phyloP scores from a whole-genome alignment of 2,888 invertebrate genomes.

The Zeuzera pyrina region DNA sequence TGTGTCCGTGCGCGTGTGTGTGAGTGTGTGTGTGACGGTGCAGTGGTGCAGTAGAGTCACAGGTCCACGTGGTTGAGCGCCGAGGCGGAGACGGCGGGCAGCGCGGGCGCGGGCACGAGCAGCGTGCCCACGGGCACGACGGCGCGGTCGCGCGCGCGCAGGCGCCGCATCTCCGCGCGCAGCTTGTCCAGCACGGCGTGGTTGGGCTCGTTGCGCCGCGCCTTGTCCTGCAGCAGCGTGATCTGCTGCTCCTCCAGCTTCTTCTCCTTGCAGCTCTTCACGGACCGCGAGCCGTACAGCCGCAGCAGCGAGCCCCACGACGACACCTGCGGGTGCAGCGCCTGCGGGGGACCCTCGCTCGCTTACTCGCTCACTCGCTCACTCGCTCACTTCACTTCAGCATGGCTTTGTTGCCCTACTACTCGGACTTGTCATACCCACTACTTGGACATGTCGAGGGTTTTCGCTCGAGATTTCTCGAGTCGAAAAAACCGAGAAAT shows the following conservation, averaged over 20 bases:
- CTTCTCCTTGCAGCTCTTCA: constrained; percentile 92
- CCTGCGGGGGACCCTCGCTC: constrained; percentile 73
- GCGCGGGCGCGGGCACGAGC: constrained; percentile 60
- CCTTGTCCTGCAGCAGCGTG: constrained; percentile 86
- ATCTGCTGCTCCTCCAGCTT: constrained; percentile 95
- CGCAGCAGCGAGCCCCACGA: constrained; percentile 96
- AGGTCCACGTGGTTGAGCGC: constrained; percentile 86
- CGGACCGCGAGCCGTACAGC: constrained; percentile 92
- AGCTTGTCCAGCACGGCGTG: constrained; percentile 91
- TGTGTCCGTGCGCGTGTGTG: too few species aligned
- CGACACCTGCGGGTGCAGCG: constrained; percentile 93
- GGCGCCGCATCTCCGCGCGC: constrained; percentile 84
- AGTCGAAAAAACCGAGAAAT: too few species aligned
- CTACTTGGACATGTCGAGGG: too few species aligned
- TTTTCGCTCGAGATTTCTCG: too few species aligned
- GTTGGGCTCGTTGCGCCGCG: constrained; percentile 92
- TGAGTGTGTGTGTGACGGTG: too few species aligned
- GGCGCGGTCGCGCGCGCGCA: constrained; percentile 76
- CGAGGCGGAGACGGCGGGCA: constrained; percentile 82
- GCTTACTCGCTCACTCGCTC: too few species aligned
- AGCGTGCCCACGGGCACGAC: constrained; percentile 74
- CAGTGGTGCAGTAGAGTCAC: too few species aligned
- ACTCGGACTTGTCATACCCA: too few species aligned
- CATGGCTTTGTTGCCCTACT: too few species aligned
- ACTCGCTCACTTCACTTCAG: too few species aligned